Conservation (phyloP, 2,113 vertebrate genomes). For the Synchiropus splendidus region DNA sequence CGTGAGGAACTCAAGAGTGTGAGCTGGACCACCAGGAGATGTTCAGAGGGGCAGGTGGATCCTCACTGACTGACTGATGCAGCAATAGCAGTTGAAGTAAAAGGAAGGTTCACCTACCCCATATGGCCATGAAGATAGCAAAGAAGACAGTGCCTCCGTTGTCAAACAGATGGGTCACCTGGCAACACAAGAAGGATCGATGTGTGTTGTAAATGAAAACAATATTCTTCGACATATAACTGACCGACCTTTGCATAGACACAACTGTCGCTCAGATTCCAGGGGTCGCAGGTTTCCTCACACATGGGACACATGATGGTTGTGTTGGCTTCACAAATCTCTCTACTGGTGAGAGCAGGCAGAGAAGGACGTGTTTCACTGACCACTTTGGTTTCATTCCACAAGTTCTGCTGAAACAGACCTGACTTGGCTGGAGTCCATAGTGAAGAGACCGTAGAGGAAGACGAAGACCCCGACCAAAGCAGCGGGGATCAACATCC, state of each 20-base stretch:
- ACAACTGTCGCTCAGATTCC: constrained; percentile 91
- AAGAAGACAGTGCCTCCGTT: constrained; percentile 73
- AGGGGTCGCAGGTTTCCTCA: constrained; percentile 83
- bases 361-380: not conserved
- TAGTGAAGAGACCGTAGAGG: constrained; percentile 94
- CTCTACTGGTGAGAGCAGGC: constrained; percentile 70
- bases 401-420: constrained; percentile 43
- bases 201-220: not conserved
- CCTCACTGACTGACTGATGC: no score
- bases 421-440: constrained; percentile 99
- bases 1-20: no score
- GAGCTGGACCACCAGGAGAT: no score
- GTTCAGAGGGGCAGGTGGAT: no score
- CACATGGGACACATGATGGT: constrained; percentile 96
- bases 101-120: constrained; percentile 56
- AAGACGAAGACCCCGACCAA: constrained; percentile 94
- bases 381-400: no score
- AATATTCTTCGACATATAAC: not conserved
- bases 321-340: constrained; percentile 91
- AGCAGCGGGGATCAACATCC: constrained; percentile 95
- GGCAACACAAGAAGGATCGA: constrained; percentile 13
- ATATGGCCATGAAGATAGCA: constrained; percentile 75
- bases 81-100: not conserved
- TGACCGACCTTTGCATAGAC: constrained; percentile 86
- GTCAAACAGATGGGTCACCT: constrained; percentile 74